Evolutionary conservation across 2,113 vertebrate genomes (phyloP), one percentile per base, ranked within the genome.

Genomic region (Macquaria ambigua): DNA sequence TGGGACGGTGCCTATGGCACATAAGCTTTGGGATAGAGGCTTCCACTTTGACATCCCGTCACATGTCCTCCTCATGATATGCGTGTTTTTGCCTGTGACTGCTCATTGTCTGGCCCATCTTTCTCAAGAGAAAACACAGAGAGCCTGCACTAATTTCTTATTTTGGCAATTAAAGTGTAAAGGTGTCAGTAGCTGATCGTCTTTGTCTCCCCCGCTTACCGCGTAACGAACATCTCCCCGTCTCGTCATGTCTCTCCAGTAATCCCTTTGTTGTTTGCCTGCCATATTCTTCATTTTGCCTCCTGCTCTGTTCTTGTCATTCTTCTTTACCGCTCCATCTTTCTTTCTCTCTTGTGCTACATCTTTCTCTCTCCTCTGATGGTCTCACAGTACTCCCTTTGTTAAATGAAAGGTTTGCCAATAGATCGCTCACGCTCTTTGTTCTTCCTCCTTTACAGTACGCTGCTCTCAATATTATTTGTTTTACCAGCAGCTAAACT

Each of bases 401-500:
- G 93, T 95, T 90, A 89, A 93, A 91, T 92, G 90, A 94, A 93
- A 94, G 91, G 71, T 92, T 88, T 94, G 91, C 87, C 84, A 90
- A 89, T 86, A 78, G 79, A 20, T 90, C 77, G 84, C 89, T 93
- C 84, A 46, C 85, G 2, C 72, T 85, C 80, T 93, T 92, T 90
- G 93, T 94, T 90, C 77, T 82, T 86, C 16, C 74, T 93, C 90
- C 83, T 95, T 92, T 90, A 91, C 74, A 52, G 25, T 72, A 75
- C 25, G 6, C 76, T 90, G 48, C 92, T 89, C 86, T 93, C 92
- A 92, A 94, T 96, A 94, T 91, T 97, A 90, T 96, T 96, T 96
- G 92, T 96, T 96, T 96, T 94, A 91, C 94, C 89, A 92, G 91
- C 88, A 95, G 92, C 94, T 94, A 93, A 84, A 79, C 92, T 92